Evolutionary conservation across 2,113 vertebrate genomes (phyloP), one percentile per base, ranked within the genome.

Genomic region (Sardina pilchardus): DNA sequence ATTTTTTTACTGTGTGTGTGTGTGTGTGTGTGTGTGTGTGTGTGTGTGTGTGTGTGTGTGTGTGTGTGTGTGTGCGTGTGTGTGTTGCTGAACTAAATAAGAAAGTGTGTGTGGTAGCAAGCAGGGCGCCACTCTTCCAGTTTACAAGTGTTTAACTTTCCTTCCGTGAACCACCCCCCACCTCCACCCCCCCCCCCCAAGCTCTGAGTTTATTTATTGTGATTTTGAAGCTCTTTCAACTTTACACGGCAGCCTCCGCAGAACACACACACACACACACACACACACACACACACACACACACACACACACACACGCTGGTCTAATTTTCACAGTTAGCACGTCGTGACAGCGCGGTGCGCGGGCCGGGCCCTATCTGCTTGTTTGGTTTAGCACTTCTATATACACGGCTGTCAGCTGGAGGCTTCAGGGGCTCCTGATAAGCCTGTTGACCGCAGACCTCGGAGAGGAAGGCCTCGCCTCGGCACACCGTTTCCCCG

Each of bases 1-100:
- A 89, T 89, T 91, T 89, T 89, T 78, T 85, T 42, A 50, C 56
- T 86, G 75, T 84, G 21, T 53, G 75, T 56, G 75, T 81, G 43
- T n/a, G n/a, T n/a, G n/a, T n/a, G n/a, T n/a, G n/a, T n/a, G n/a
- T n/a, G n/a, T n/a, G n/a, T n/a, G n/a, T n/a, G n/a, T 56, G 80
- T 34, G 63, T 71, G 63, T 63, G 56, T 63, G 56, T 63, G 56
- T 63, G 56, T 63, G 56, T n/a, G 56, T 63, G 56, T 26, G 59
- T 26, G n/a, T 67, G 59, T 67, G 59, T 26, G 21, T 63, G 24
- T 26, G 59, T 63, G 36, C 42, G 78, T 85, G 84, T 43, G 48
- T 43, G 19, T 21, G 67, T 81, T 30, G 44, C 30, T 91, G 89
- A 59, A 59, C 56, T 59, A 9, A 59, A 59, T 59, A 7, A 59